These are phyloP conservation scores for Acrocephalus kingi DNA, from an alignment of 2,113 vertebrate species.

Conservation along the genomic window DNA sequence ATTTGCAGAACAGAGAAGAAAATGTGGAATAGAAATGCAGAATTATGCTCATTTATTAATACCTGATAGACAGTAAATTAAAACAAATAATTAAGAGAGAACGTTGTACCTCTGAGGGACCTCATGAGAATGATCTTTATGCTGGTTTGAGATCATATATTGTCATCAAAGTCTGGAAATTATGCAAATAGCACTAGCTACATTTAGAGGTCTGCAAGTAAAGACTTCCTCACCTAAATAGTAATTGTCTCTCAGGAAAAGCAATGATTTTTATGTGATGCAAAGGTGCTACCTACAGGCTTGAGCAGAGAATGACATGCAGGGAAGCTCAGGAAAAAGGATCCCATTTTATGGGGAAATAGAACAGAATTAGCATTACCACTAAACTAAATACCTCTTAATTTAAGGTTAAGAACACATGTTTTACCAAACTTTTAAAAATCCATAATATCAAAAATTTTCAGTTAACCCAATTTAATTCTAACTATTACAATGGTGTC, in stretches of 20 bases:
- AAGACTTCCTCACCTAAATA: constrained; percentile 53
- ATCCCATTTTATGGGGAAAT: neutral
- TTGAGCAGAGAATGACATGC: constrained; percentile 42
- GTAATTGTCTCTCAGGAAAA: neutral
- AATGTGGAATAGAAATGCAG: neutral
- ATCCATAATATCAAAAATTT: neutral
- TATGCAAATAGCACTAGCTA: constrained; percentile 69
- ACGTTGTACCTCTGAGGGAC: neutral
- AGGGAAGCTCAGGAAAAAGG: neutral
- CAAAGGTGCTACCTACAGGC: constrained; percentile 78
- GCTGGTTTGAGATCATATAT: constrained; percentile 64
- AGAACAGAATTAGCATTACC: neutral
- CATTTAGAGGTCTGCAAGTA: constrained; percentile 51
- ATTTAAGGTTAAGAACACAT: neutral
- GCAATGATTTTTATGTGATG: constrained; percentile 27
- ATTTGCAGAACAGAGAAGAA: neutral
- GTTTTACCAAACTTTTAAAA: neutral
- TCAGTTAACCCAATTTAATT: neutral
- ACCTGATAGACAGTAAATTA: neutral
- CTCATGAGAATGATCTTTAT: neutral
- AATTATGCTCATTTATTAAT: neutral
- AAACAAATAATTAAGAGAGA: neutral
- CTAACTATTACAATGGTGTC: neutral
- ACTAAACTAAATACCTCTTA: neutral
- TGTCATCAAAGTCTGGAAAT: constrained; percentile 76